A percentile compares a stretch with the other conserved stretches of the same genome.
Evolutionary conservation across 2,113 vertebrate genomes (phyloP).

Genomic region (Marcusenius ussheri): DNA sequence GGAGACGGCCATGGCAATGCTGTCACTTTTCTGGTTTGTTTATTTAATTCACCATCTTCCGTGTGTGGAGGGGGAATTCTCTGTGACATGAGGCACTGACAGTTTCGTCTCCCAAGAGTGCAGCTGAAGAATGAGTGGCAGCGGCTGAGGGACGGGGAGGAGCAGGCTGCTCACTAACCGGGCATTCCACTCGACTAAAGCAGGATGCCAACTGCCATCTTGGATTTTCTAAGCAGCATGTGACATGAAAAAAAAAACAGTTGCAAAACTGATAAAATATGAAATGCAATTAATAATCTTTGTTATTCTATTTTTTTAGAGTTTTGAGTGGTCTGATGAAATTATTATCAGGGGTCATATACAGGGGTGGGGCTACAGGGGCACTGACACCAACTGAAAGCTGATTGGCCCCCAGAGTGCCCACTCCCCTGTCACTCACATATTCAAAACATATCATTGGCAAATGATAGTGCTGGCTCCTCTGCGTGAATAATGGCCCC

Average conservation of each 20-base stretch:
- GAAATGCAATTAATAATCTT: no score
- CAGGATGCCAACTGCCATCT: background rate
- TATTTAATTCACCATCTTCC: slow-evolving; percentile 30
- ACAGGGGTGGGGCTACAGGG: background rate
- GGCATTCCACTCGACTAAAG: background rate
- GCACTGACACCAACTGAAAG: background rate
- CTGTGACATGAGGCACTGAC: slow-evolving; percentile 38
- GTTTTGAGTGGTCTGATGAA: background rate
- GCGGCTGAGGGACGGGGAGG: background rate
- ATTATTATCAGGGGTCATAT: background rate
- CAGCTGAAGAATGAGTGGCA: slow-evolving; percentile 20
- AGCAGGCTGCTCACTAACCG: background rate
- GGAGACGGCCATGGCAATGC: background rate
- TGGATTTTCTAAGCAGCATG: background rate
- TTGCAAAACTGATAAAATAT: background rate
- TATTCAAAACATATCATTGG: background rate
- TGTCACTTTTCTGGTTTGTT: background rate
- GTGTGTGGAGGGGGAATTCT: slow-evolving; percentile 35
- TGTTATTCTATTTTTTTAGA: background rate
- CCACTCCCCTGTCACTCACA: background rate
- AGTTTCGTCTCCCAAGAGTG: slow-evolving; percentile 40
- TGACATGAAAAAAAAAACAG: background rate
- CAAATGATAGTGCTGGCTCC: background rate
- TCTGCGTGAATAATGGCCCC: background rate
- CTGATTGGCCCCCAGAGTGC: background rate